These are phyloP conservation scores for Heliopora coerulea DNA, from an alignment of 92 coral and sea anemone genomes.

Conservation along the genomic window DNA sequence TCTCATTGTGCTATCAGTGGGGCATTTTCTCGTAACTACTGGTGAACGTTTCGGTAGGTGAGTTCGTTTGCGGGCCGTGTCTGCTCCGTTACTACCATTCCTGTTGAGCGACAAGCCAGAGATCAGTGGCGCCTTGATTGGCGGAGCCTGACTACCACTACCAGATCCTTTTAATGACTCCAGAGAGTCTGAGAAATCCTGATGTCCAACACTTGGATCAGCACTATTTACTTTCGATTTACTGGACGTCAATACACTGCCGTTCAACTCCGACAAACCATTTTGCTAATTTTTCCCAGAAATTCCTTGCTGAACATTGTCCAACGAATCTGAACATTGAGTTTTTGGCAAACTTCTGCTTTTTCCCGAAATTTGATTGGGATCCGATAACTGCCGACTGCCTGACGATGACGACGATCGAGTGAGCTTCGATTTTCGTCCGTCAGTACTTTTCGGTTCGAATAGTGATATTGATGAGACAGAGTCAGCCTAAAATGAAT, in stretches of 20 bases:
- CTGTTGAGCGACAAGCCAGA: too few species aligned
- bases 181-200: neutral
- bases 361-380: slow-evolving; percentile 38
- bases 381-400: slow-evolving; percentile 44
- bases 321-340: too few species aligned
- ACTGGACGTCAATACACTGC: neutral
- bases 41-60: too few species aligned
- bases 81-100: too few species aligned
- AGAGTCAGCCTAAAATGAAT: neutral
- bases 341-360: slow-evolving; percentile 9
- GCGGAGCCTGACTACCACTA: slow-evolving; percentile 33
- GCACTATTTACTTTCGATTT: too few species aligned
- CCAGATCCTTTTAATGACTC: neutral
- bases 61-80: too few species aligned
- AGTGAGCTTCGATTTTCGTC: slow-evolving; percentile 25
- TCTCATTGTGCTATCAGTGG: too few species aligned
- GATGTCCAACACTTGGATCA: neutral
- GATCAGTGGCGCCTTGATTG: slow-evolving; percentile 37
- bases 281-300: neutral
- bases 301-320: neutral
- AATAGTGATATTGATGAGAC: slow-evolving; percentile 5
- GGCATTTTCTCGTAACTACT: too few species aligned
- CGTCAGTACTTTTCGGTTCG: slow-evolving; percentile 6
- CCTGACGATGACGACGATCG: slow-evolving; percentile 39
- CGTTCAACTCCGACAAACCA: neutral